phyloP scores from a whole-genome alignment of 2,113 vertebrate species.

The Epinephelus fuscoguttatus region DNA sequence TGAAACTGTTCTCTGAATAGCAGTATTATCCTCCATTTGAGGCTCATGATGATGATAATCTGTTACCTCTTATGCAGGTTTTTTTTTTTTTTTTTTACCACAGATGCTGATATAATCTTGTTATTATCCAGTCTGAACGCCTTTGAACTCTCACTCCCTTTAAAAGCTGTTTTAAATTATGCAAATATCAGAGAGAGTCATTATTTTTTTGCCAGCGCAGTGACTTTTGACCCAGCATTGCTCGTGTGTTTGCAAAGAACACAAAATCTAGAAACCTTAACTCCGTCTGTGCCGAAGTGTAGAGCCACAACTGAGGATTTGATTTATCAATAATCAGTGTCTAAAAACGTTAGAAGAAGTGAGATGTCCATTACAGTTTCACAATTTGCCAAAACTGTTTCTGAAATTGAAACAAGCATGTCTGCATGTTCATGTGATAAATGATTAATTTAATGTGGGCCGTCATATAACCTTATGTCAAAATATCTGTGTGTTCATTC shows the following conservation, averaged over 20 bases:
- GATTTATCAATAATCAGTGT: neutral
- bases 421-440: no score
- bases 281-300: neutral
- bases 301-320: neutral
- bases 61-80: slow-evolving; percentile 12
- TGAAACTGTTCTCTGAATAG: slow-evolving; percentile 1
- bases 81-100: no score
- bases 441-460: no score
- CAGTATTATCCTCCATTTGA: slow-evolving; percentile 28
- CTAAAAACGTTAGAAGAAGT: neutral
- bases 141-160: slow-evolving; percentile 28
- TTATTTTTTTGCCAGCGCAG: neutral
- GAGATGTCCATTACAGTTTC: neutral
- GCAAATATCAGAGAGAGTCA: slow-evolving; percentile 27
- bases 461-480: neutral
- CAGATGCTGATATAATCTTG: slow-evolving; percentile 1
- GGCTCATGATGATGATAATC: slow-evolving; percentile 15
- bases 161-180: slow-evolving; percentile 55
- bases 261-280: neutral
- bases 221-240: neutral
- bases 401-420: neutral
- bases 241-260: neutral
- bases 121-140: slow-evolving; percentile 33
- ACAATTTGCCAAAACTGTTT: neutral
- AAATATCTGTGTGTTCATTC: slow-evolving; percentile 33